Evolutionary conservation across 2,888 invertebrate species (phyloP).

Genomic region (Poecilobothrus nobilitatus): DNA sequence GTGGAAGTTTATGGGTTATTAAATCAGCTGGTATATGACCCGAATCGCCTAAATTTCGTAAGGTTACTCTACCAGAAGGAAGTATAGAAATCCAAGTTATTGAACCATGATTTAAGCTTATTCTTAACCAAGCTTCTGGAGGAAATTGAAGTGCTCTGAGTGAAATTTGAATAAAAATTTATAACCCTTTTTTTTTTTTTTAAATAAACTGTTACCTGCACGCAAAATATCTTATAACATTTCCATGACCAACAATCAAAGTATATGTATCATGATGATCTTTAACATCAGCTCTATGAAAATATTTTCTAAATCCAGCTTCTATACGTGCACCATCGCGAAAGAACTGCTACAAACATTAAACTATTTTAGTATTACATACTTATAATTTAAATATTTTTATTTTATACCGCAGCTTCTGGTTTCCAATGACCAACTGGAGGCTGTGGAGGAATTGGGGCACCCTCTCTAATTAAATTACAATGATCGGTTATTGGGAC

Average conservation of each 20-base stretch:
- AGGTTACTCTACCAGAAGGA: constrained; percentile 76
- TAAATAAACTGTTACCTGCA: constrained; percentile 55
- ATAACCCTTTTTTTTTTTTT: background rate
- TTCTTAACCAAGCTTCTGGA: constrained; percentile 92
- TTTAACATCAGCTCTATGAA: constrained; percentile 74
- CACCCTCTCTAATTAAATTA: constrained; percentile 79
- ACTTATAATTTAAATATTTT: too few relatives aligned
- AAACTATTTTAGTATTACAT: background rate
- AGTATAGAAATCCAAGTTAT: constrained; percentile 85
- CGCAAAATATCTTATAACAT: constrained; percentile 93
- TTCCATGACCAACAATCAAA: constrained; percentile 91
- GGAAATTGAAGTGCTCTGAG: constrained; percentile 91
- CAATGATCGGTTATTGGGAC: constrained; percentile 55
- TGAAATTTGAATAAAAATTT: background rate
- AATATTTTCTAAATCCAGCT: constrained; percentile 87
- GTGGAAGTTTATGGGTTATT: constrained; percentile 52
- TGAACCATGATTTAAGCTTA: constrained; percentile 84
- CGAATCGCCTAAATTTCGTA: constrained; percentile 75
- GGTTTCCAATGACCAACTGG: constrained; percentile 81
- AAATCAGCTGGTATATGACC: constrained; percentile 78
- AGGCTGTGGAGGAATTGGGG: constrained; percentile 91
- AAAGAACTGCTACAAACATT: constrained; percentile 68
- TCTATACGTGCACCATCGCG: constrained; percentile 91
- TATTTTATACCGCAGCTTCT: constrained; percentile 57
- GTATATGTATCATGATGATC: constrained; percentile 81